Evolutionary conservation across 1,140 invertebrate species (phyloP), one percentile per base, ranked within the genome.

Genomic region (Parasteatoda tepidariorum): DNA sequence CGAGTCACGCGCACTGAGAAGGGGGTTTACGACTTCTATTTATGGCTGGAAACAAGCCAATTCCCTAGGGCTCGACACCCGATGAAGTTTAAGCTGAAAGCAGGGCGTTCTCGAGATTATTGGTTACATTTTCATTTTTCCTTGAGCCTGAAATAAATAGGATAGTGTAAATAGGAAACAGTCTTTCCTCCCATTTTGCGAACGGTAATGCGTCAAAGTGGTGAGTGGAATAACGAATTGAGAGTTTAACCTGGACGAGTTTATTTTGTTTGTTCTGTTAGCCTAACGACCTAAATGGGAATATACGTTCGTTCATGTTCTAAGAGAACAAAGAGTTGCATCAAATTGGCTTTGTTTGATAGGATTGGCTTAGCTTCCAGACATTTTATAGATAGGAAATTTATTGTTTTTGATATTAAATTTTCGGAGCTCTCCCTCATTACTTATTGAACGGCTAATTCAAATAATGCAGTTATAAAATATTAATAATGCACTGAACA

Each of bases 21-120:
- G 41, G 28, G 26, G 28, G 70, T 73, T 73, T 73, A 73, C 70
- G 54, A 73, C 70, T 73, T 73, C 34, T 54, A 73, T 73, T 73
- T 73, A 73, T 54, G 24, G 48, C 30, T 73, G 54, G 70, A 73
- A 59, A 33, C 48, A 59, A 48, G 54, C 70, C 70, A 59, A 73
- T 73, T 33, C 28, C 48, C 38, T 18, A 9, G 41, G 54, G 70
- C 18, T 30, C 34, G 11, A 18, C 7, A 30, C 11, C 15, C 34
- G 33, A n/a, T n/a, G n/a, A n/a, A n/a, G n/a, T n/a, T n/a, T n/a
- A n/a, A n/a, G n/a, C n/a, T n/a, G 2, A 2, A 24, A 9, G 9
- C 13, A 38, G 38, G 7, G 38, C 22, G n/a, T 68, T 33, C n/a
- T 48, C 22, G 22, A 13, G 34, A 28, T 33, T 41, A 48, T 22